Evolutionary conservation across 2,113 vertebrate species (phyloP).

Genomic region (Lepidothrix coronata): DNA sequence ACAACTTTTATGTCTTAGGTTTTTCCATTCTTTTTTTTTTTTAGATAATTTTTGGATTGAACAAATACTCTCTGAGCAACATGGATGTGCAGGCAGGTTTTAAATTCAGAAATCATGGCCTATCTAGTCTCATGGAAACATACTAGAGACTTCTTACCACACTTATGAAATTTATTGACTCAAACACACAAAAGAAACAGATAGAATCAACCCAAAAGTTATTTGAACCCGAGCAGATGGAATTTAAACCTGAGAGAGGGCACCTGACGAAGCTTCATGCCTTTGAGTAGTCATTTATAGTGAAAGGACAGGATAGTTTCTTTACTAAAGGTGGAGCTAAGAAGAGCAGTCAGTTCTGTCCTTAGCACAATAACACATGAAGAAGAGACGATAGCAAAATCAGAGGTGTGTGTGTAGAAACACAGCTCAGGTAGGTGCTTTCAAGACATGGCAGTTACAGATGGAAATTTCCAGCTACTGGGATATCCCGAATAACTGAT

Average conservation of each 20-base stretch:
- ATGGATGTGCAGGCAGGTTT: neutral
- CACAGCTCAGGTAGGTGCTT: neutral
- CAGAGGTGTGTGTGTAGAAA: neutral
- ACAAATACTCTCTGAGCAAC: neutral
- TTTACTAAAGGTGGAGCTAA: neutral
- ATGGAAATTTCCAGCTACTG: neutral
- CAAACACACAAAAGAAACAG: neutral
- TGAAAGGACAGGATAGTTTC: neutral
- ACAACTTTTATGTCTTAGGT: neutral
- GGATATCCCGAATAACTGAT: neutral
- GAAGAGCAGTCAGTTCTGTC: neutral
- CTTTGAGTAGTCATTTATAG: neutral
- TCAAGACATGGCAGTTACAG: neutral
- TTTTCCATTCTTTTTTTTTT: neutral
- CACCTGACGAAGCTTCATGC: neutral
- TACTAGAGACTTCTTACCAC: neutral
- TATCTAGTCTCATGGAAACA: neutral
- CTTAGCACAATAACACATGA: neutral
- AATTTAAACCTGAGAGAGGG: neutral
- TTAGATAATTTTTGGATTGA: neutral
- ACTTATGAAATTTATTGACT: neutral
- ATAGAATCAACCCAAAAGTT: neutral
- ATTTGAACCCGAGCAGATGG: neutral
- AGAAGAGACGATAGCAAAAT: neutral
- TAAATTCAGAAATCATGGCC: neutral